These are phyloP conservation scores for Netelia melanura DNA, from an alignment of 2,888 invertebrate species.

Conservation along the genomic window DNA sequence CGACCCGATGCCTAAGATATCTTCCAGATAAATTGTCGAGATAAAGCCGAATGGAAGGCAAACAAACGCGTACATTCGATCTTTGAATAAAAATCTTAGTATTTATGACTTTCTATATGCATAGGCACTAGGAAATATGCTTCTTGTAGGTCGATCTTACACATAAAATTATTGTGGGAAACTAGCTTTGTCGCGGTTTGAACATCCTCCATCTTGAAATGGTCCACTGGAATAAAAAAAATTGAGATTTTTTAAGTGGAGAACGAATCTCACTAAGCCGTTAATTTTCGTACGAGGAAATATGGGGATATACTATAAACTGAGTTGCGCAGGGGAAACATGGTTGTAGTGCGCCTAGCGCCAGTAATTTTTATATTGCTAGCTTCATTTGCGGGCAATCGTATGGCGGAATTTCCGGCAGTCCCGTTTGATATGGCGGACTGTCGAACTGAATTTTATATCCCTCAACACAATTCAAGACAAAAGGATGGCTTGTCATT, in stretches of 20 bases:
- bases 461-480: constrained; percentile 23
- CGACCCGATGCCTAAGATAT: constrained; percentile 25
- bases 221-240: too few relatives aligned
- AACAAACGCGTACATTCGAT: constrained; percentile 48
- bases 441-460: constrained; percentile 41
- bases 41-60: constrained; percentile 49
- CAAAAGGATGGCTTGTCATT: constrained; percentile 54
- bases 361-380: constrained; percentile 45
- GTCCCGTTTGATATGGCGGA: constrained; percentile 1
- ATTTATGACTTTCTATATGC: constrained; percentile 43
- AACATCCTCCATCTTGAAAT: constrained; percentile 66
- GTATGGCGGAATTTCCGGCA: constrained; percentile 22
- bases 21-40: constrained; percentile 37
- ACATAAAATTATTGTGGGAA: constrained; percentile 39
- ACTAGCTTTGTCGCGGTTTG: constrained; percentile 14
- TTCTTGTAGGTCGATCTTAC: constrained; percentile 53
- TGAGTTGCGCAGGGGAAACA: constrained; percentile 25
- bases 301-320: constrained; percentile 30
- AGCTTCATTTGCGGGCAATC: background rate
- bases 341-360: constrained; percentile 41
- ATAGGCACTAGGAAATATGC: constrained; percentile 9
- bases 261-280: constrained; percentile 60
- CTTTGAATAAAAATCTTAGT: constrained; percentile 49
- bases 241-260: constrained; percentile 69
- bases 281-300: constrained; percentile 63